Base-by-base conservation (phyloP, 2,113 vertebrate species). In the Myrmophylax atrothorax region DNA sequence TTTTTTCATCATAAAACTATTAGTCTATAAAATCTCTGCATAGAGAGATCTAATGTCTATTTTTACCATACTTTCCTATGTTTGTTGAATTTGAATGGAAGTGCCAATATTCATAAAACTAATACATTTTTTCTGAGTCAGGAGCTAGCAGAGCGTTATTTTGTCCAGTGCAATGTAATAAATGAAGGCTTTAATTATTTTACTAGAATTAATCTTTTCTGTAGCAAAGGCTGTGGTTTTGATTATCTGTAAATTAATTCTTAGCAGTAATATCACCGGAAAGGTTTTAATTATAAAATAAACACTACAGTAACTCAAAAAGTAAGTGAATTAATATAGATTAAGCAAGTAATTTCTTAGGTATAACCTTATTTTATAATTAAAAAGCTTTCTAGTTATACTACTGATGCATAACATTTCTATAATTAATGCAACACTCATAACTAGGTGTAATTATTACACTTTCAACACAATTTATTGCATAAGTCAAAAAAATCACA, bases 391-490 rank as follows among this genome's bases (percentile, higher is more conserved):
- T 56, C 40, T 83, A 69, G 37, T 68, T 25, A 29, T 90, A 17
- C 25, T 49, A 90, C 18, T 26, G 60, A 58, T 72, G 69, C 47
- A 47, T 85, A 40, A 89, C 31, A 46, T 84, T 69, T 53, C 58
- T 85, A 53, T 50, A 90, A 94, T 91, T 87, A 91, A 94, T 87
- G 49, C 46, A 94, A 82, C 69, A 29, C 18, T 70, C 42, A 67
- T 79, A 90, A 76, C 22, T 79, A 70, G 4, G 8, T 86, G 53
- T 80, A 93, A 87, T 84, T 84, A 87, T 12, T 67, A 25, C n/a
- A 29, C 11, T 89, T 84, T 38, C 26, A 90, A 87, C 74, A 66
- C 60, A 84, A 86, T 89, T 90, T 67, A 37, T 85, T 53, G 7
- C 44, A 74, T 55, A 84, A 93, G 42, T 23, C 26, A 90, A 63